These are phyloP conservation scores for Yponomeuta evonymella DNA, from an alignment of 2,888 invertebrate species.

Conservation along the genomic window DNA sequence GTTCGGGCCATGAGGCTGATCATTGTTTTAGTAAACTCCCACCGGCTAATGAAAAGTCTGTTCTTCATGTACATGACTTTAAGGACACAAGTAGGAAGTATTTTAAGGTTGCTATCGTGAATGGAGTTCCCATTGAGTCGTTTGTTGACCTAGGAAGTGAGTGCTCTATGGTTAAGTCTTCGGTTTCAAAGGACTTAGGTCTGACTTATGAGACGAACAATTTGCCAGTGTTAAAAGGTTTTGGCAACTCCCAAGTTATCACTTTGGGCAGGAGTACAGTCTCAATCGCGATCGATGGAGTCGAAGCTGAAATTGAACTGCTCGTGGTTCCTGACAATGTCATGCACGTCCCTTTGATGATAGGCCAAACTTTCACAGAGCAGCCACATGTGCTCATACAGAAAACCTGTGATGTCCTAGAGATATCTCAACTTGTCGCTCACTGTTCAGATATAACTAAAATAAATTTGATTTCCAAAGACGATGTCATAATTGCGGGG, in stretches of 20 bases:
- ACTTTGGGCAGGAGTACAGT: constrained; percentile 13
- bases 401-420: constrained; percentile 17
- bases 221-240: constrained; percentile 16
- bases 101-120: constrained; percentile 16
- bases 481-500: neutral
- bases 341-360: constrained; percentile 17
- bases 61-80: no score
- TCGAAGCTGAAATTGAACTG: constrained; percentile 12
- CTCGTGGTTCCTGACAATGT: constrained; percentile 18
- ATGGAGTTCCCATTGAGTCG: constrained; percentile 13
- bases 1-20: constrained; percentile 15
- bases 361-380: constrained; percentile 20
- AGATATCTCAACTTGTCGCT: constrained; percentile 4
- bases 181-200: neutral
- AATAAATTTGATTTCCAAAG: constrained; percentile 16
- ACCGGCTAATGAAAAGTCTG: no score
- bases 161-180: constrained; percentile 18
- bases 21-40: constrained; percentile 8
- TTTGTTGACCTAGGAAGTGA: constrained; percentile 24
- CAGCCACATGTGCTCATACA: constrained; percentile 17
- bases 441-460: neutral
- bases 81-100: constrained; percentile 6
- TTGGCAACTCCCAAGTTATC: constrained; percentile 18
- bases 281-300: constrained; percentile 15
- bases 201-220: neutral